These are phyloP conservation scores for Selene dorsalis DNA, from an alignment of 2,797 vertebrate genomes.

Conservation along the genomic window DNA sequence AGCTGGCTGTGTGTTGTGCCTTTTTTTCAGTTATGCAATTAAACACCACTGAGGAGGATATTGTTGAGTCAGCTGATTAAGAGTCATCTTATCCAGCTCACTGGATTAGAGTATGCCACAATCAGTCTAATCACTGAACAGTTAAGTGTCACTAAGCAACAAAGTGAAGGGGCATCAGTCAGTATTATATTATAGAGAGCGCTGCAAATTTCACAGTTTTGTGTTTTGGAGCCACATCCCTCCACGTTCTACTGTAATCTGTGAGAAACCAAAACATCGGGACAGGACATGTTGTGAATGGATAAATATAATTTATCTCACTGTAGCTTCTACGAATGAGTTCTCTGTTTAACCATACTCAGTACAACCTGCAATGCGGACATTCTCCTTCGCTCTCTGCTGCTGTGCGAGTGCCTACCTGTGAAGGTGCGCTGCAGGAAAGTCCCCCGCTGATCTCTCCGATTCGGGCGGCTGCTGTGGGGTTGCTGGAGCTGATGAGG, in stretches of 20 bases:
- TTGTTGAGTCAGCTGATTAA: slow-evolving; percentile 38
- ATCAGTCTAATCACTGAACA: background rate
- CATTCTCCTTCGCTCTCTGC: background rate
- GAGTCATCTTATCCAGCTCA: slow-evolving; percentile 18
- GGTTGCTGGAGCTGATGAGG: slow-evolving; percentile 99
- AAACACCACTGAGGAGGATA: slow-evolving; percentile 31
- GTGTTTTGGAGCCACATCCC: background rate
- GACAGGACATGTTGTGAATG: background rate
- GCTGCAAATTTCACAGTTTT: background rate
- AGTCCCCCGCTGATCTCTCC: slow-evolving; percentile 95
- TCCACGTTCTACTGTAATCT: background rate
- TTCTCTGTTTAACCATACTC: background rate
- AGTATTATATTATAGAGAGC: too few relatives aligned
- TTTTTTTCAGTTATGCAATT: slow-evolving; percentile 37
- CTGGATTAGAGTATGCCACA: slow-evolving; percentile 14
- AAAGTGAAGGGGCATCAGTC: background rate
- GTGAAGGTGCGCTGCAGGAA: slow-evolving; percentile 97
- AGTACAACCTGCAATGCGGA: background rate
- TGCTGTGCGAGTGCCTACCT: slow-evolving; percentile 82
- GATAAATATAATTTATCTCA: slow-evolving; percentile 17
- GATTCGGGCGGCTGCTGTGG: slow-evolving; percentile 95
- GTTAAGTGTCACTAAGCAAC: background rate
- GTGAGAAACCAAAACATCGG: background rate
- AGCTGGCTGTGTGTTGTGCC: slow-evolving; percentile 7
- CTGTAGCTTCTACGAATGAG: background rate